phyloP scores from a whole-genome alignment of 2,888 invertebrate genomes.

The Drosophila ezoana region DNA sequence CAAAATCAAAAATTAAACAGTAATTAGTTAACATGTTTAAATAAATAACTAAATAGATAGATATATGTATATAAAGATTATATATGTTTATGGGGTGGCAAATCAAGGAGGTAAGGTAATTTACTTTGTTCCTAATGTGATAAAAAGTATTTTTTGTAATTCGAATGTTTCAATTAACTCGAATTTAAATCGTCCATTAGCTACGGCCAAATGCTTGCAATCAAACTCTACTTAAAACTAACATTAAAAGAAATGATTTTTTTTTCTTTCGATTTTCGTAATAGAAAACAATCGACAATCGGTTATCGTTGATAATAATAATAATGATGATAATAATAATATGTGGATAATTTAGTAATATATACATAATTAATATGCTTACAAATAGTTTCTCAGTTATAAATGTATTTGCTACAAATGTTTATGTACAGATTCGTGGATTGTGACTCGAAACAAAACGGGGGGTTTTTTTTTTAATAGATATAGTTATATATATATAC shows the following conservation, averaged over 20 bases:
- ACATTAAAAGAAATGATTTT: conserved; percentile 28
- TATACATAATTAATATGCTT: conserved; percentile 42
- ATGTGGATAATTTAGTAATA: conserved; percentile 23
- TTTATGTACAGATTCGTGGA: conserved; percentile 44
- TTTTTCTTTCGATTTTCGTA: conserved; percentile 1
- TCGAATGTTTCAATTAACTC: conserved; percentile 8
- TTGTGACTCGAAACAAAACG: conserved; percentile 1
- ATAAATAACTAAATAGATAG: conserved; percentile 25
- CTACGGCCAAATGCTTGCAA: conserved; percentile 51
- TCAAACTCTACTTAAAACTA: conserved; percentile 51
- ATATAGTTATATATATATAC: conserved; percentile 5
- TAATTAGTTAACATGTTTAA: conserved; percentile 43
- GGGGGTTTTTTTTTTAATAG: background rate
- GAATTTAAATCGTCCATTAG: conserved; percentile 10
- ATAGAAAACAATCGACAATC: conserved; percentile 28
- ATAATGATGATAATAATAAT: background rate
- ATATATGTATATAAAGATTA: conserved; percentile 16
- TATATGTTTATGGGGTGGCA: conserved; percentile 12
- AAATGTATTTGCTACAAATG: conserved; percentile 31
- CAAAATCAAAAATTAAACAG: conserved; percentile 57
- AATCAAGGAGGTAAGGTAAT: conserved; percentile 14
- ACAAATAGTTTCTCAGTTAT: conserved; percentile 26
- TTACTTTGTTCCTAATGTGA: conserved; percentile 15
- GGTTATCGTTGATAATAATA: conserved; percentile 5
- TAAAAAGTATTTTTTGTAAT: conserved; percentile 1